Conservation (phyloP, 1,140 invertebrate species). For the Sogatella furcifera region DNA sequence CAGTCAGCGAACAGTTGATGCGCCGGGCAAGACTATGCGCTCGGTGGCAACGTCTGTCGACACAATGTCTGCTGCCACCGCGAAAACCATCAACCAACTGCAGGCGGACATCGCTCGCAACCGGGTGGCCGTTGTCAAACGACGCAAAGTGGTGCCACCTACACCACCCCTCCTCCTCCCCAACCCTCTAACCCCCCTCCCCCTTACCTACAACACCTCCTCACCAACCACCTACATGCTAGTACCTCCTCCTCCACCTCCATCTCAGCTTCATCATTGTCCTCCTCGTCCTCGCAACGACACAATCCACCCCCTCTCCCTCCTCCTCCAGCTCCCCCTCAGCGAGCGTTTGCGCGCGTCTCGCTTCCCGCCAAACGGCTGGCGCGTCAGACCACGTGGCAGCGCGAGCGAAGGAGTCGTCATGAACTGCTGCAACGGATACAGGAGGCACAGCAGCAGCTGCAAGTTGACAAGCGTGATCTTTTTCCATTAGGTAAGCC, state of each 20-base stretch:
- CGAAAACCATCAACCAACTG: slow-evolving; percentile 38
- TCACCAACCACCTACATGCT: neutral
- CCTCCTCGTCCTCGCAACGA: neutral
- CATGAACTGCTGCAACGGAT: slow-evolving; percentile 28
- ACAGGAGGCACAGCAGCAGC: slow-evolving; percentile 18
- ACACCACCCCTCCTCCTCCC: neutral
- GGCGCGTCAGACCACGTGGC: slow-evolving; percentile 22
- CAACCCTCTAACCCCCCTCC: neutral
- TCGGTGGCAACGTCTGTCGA: too few relatives aligned
- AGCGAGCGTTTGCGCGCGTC: slow-evolving; percentile 13
- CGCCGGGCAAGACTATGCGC: neutral
- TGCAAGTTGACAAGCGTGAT: slow-evolving; percentile 29
- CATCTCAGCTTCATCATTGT: too few relatives aligned
- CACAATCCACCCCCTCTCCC: neutral
- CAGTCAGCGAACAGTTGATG: neutral
- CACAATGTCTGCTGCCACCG: slow-evolving; percentile 24
- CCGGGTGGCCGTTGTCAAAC: slow-evolving; percentile 37
- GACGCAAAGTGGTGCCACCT: slow-evolving; percentile 26
- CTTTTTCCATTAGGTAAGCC: slow-evolving; percentile 34
- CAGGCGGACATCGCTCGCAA: slow-evolving; percentile 41
- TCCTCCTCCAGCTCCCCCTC: neutral
- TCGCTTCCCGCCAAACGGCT: slow-evolving; percentile 20
- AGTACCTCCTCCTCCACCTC: neutral
- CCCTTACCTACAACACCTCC: neutral
- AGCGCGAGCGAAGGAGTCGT: slow-evolving; percentile 20